Base-by-base conservation (phyloP, 2,113 vertebrate species). In the Clarias macrocephalus region DNA sequence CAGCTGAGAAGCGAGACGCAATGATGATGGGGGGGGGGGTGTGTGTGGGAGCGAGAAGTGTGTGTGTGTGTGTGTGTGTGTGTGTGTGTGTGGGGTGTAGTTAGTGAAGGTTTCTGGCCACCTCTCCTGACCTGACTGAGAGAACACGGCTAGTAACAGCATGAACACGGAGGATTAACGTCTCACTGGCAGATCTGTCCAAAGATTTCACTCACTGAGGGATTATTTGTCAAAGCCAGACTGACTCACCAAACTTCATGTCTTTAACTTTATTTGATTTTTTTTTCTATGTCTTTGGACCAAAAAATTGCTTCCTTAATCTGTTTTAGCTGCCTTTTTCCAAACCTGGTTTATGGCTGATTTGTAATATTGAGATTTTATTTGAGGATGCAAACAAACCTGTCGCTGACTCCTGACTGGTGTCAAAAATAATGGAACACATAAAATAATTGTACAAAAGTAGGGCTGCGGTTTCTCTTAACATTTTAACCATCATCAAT, bases 131-230 rank as follows among this genome's bases (percentile, higher is more conserved):
- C 83, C 85, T 88, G 84, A 86, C 88, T 79, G 76, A 60, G 80
- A 86, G 85, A 56, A 88, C 72, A 83, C n/a, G 15, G 80, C 60
- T 62, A 73, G 48, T 33, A 30, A 88, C 92, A 91, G 93, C 88
- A 92, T 89, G 93, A 92, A 88, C 91, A 89, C 23, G 90, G 70
- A 88, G 93, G 93, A 95, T 94, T 94, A 94, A 91, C 93, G 92
- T 94, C 80, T 79, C 91, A 90, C 88, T 83, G 90, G 85, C 68
- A 92, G 92, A 93, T 92, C 92, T 91, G 88, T 91, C 92, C 57
- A 88, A 86, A 85, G 88, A 88, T 88, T 90, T 82, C 89, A 89
- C 90, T 82, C 88, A 80, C 85, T 85, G 70, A 90, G 88, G 88
- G 91, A 91, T 91, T 92, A 90, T 83, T 85, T 90, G 88, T 88